Evolutionary conservation across 2,888 invertebrate genomes (phyloP), one percentile per base, ranked within the genome.

Genomic region (Chrysodeixis includens): DNA sequence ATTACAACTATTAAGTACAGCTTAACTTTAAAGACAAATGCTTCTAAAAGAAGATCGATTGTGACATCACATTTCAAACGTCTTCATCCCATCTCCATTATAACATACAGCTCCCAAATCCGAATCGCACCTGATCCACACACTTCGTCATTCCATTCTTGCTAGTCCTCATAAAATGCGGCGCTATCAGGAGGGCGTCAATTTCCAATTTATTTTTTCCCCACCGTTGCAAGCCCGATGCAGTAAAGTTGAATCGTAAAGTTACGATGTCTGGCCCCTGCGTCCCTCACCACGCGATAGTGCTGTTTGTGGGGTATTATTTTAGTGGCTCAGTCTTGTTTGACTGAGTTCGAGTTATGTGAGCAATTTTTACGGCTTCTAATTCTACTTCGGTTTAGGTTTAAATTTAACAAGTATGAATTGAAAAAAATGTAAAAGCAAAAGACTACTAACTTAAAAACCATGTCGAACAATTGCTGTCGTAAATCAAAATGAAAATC

Each of bases 181-280:
- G 59, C 71, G 55, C 62, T 78, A 78, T 79, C 82, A 77, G 84
- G 86, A 89, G 94, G 93, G 93, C 89, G 92, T 90, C 90, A 86
- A 87, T 88, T 89, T 90, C 92, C 93, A 93, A 94, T 94, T 94
- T 94, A 93, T 94, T 94, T 94, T 94, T 93, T 92, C 92, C 93
- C 93, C 91, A 86, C 86, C 85, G 86, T 79, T 93, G 93, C 93
- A 92, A 89, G 88, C 88, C 88, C 83, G 87, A 76, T 94, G 93
- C 93, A 93, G 91, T 93, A 90, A 92, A 92, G 83, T 88, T 84
- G 84, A 90, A 91, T 92, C 92, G 92, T 93, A 93, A 93, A 93
- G 87, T 92, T 92, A 89, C 93, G 89, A 86, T 70, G 93, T 93
- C 94, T 93, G 90, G 91, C 87, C 89, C 90, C 84, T 79, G 83